phyloP scores from a whole-genome alignment of 2,113 vertebrate genomes.

The Cairina moschata region DNA sequence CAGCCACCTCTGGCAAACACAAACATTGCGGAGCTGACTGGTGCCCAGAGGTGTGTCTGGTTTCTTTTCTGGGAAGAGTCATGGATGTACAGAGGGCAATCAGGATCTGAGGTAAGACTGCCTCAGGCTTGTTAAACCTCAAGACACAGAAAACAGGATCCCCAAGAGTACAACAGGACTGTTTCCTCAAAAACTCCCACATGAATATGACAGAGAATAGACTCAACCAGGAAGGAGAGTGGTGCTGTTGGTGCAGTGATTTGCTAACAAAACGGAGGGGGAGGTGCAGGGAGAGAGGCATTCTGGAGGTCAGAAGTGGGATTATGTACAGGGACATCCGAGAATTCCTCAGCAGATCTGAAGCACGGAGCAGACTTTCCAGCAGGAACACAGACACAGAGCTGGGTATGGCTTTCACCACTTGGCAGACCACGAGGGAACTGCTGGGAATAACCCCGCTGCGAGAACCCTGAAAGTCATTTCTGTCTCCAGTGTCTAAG shows the following conservation, averaged over 20 bases:
- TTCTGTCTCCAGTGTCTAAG: not conserved
- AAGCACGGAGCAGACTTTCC: not conserved
- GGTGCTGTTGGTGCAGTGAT: not conserved
- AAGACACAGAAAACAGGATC: not conserved
- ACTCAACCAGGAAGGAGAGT: not conserved
- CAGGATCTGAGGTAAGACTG: constrained; percentile 23
- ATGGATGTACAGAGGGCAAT: not conserved
- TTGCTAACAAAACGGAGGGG: not conserved
- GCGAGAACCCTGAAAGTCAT: not conserved
- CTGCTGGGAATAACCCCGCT: not conserved
- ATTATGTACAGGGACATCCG: not conserved
- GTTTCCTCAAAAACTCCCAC: constrained; percentile 45
- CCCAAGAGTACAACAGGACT: not conserved
- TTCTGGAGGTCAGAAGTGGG: not conserved
- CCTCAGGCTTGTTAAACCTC: constrained; percentile 10
- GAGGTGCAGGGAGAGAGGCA: not conserved
- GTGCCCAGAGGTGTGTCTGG: not conserved
- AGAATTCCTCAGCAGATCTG: not conserved
- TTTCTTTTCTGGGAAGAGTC: constrained; percentile 13
- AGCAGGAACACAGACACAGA: not conserved
- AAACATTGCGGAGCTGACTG: not conserved
- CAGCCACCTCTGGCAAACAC: not conserved
- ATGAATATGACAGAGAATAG: not conserved
- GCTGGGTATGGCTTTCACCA: not conserved
- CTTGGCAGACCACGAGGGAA: not conserved